A percentile compares a stretch with the other conserved stretches of the same genome.
phyloP scores from a whole-genome alignment of 1,140 invertebrate species.

The Plodia interpunctella region DNA sequence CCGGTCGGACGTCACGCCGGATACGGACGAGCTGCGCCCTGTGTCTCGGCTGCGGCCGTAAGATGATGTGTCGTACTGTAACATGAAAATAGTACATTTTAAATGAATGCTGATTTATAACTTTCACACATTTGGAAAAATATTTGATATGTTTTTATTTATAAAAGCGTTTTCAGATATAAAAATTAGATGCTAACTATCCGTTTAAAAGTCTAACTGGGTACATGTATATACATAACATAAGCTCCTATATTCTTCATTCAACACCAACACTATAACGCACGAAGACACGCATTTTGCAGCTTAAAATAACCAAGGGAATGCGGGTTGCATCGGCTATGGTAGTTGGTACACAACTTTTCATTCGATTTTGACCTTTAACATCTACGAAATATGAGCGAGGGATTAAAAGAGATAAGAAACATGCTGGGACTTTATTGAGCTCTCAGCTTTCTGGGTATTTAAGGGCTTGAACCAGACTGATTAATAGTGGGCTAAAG shows the following conservation, averaged over 20 bases:
- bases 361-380: slow-evolving; percentile 6
- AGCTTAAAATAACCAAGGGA: slow-evolving; percentile 55
- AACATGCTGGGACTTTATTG: slow-evolving; percentile 51
- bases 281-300: slow-evolving; percentile 49
- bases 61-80: slow-evolving; percentile 61
- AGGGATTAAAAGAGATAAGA: slow-evolving; percentile 29
- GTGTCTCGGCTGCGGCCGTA: slow-evolving; percentile 53
- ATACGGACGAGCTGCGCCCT: slow-evolving; percentile 26
- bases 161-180: not conserved
- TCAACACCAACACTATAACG: slow-evolving; percentile 54
- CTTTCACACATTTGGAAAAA: too few relatives aligned
- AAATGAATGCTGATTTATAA: too few relatives aligned
- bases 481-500: slow-evolving; percentile 41
- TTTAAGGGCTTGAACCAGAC: slow-evolving; percentile 33
- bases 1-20: slow-evolving; percentile 39
- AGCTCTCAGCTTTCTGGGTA: slow-evolving; percentile 32
- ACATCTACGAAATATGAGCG: not conserved
- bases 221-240: slow-evolving; percentile 20
- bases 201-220: not conserved
- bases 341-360: not conserved
- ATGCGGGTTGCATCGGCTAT: slow-evolving; percentile 28
- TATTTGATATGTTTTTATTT: too few relatives aligned
- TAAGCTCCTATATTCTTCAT: slow-evolving; percentile 46
- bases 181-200: not conserved
- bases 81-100: slow-evolving; percentile 10